Base-by-base conservation (phyloP, 2,113 vertebrate species). In the Struthidea cinerea region DNA sequence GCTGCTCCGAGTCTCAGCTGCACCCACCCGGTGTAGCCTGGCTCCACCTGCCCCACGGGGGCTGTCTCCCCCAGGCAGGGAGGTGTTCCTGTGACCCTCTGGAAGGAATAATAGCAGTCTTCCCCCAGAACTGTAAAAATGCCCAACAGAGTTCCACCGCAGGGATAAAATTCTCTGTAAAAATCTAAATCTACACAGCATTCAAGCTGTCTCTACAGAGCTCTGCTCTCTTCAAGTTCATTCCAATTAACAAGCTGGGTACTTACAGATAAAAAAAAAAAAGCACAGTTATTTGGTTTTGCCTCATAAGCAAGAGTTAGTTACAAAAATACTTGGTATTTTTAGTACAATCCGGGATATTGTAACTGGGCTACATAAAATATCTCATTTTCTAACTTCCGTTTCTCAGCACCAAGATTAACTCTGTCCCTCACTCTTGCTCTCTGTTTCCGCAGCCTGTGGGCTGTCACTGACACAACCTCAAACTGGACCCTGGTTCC, bases 251-350 rank as follows among this genome's bases (percentile, higher is more conserved):
- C 49, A 69, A 60, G 42, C 64, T 77, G 81, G 27, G 56, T 90
- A 52, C 87, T 92, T 90, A 67, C 1, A 68, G 64, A 77, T 33
- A 1, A 13, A 42, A 85, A 70, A 47, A 69, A 56, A 65, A 42
- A 33, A 30, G 17, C 23, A 42, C 32, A 87, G 56, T 59, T 49
- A 55, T 87, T 94, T 71, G 20, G n/a, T 78, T 94, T 96, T 95
- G 89, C 89, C 77, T 94, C 77, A 60, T 89, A 95, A 96, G 84
- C 84, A 92, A 91, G 52, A 91, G 46, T 82, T 94, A 60, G 79
- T 78, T 87, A 85, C 75, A 93, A 93, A 87, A 95, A 85, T 61
- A 90, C 33, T 86, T 24, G 27, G n/a, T 90, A 88, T 95, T 96
- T 96, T 92, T 83, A 89, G 92, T 76, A 52, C 61, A 83, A 33